Conservation (phyloP, 2,797 vertebrate species). For the Potorous gilbertii region DNA sequence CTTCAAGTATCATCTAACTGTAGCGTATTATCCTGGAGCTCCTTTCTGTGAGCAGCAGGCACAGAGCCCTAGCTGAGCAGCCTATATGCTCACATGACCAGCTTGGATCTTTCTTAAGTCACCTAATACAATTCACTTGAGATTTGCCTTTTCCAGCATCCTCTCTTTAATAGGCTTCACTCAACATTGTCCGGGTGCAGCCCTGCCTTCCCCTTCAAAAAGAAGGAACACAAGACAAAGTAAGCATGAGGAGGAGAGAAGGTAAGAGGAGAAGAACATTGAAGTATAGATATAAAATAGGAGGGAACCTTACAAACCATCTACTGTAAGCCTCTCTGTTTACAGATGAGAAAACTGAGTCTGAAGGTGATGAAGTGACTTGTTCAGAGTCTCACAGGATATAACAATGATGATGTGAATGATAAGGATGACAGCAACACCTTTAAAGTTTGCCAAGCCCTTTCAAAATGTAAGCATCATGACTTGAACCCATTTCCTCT, state of each 20-base stretch:
- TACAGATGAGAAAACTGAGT: background rate
- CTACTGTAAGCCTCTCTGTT: background rate
- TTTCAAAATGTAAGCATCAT: background rate
- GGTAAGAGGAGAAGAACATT: background rate
- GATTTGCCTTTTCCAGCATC: background rate
- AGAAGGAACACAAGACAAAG: background rate
- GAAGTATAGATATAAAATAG: background rate
- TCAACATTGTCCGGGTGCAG: background rate
- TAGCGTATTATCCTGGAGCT: background rate
- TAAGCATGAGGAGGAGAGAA: background rate
- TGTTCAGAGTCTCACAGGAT: background rate
- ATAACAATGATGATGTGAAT: background rate
- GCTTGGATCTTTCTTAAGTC: background rate
- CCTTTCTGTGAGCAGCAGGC: background rate
- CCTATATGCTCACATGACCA: background rate
- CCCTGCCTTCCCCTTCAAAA: background rate
- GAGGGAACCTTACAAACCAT: background rate
- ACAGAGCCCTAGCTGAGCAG: background rate
- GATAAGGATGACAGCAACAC: background rate
- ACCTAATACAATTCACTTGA: background rate
- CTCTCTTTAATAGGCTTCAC: background rate
- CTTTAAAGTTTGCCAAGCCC: background rate
- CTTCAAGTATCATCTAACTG: background rate
- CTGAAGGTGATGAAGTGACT: background rate
- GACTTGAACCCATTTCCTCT: background rate